Conservation (phyloP, 37 sponge, comb jelly and placozoan genomes). For the Lycopodina hypogea region DNA sequence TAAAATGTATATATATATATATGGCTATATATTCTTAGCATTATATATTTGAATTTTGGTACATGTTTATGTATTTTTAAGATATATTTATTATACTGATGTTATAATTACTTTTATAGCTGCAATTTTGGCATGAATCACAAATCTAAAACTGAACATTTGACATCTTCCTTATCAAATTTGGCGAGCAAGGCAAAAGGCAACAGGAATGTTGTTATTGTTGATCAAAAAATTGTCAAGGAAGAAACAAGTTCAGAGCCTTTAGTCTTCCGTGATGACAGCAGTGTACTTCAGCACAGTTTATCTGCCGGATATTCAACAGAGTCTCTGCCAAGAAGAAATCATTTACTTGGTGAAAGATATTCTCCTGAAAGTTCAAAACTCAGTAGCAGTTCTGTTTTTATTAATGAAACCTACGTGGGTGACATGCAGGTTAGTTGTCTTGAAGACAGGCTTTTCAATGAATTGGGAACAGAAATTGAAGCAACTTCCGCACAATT, state of each 20-base stretch:
- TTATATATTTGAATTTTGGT: too few species aligned
- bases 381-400: constrained; percentile 32
- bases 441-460: constrained; percentile 20
- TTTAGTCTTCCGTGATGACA: neutral
- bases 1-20: too few species aligned
- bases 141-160: too few species aligned
- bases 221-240: constrained; percentile 9
- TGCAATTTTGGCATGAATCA: too few species aligned
- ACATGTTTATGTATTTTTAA: too few species aligned
- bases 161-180: too few species aligned
- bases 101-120: too few species aligned
- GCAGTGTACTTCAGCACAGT: neutral
- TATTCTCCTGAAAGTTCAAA: constrained; percentile 22
- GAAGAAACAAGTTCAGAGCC: neutral
- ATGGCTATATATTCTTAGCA: too few species aligned
- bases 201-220: constrained; percentile 8
- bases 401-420: neutral
- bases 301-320: neutral
- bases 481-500: neutral
- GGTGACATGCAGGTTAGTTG: neutral
- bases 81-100: too few species aligned
- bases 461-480: constrained; percentile 41
- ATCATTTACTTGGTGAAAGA: neutral
- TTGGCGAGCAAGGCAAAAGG: neutral
- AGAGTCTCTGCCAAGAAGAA: neutral